Conservation (phyloP, 2,888 invertebrate species). For the Brachyptera putata region DNA sequence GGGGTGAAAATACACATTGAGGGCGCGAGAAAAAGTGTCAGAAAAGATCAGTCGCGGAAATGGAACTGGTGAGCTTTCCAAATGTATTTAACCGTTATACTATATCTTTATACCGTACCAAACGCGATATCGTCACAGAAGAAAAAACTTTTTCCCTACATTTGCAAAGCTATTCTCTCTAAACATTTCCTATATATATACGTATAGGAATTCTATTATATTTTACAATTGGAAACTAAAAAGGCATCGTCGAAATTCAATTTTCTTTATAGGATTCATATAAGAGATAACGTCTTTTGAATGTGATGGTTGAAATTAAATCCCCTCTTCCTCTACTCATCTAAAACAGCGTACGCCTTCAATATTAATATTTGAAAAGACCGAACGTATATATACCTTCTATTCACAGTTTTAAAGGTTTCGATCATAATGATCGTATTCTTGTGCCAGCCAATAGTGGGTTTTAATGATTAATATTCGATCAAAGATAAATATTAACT, state of each 20-base stretch:
- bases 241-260: conserved; percentile 20
- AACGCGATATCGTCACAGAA: background rate
- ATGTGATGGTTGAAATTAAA: conserved; percentile 12
- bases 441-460: background rate
- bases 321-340: background rate
- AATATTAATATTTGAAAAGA: background rate
- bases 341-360: background rate
- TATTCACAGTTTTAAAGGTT: background rate
- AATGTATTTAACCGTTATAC: background rate
- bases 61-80: conserved; percentile 18
- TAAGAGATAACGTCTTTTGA: conserved; percentile 10
- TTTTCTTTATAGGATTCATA: conserved; percentile 17
- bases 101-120: background rate
- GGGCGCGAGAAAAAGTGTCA: background rate
- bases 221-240: conserved; percentile 19
- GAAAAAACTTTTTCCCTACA: conserved; percentile 6
- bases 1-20: no score
- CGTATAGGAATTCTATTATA: conserved; percentile 5
- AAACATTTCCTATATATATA: background rate
- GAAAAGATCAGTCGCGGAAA: conserved; percentile 10
- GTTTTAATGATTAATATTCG: conserved; percentile 1
- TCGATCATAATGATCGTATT: conserved; percentile 7
- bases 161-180: conserved; percentile 18
- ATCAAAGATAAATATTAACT: background rate
- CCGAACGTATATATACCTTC: background rate